Percentiles rank a stretch among this genome's conserved stretches.
Evolutionary conservation across 2,797 vertebrate species (phyloP).

Genomic region (Epinephelus malabaricus): DNA sequence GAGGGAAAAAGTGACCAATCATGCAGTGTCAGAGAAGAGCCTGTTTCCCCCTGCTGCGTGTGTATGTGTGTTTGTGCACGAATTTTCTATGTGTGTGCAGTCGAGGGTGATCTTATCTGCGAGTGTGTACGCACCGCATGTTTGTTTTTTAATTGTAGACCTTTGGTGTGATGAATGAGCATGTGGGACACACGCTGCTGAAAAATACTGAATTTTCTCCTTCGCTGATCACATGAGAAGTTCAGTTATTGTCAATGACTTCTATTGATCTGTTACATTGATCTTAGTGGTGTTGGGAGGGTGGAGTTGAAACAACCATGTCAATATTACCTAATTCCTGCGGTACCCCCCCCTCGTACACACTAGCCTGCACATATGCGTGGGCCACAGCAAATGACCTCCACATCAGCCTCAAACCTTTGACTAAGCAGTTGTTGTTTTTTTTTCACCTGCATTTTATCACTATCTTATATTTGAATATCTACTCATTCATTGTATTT

Average conservation of each 20-base stretch:
- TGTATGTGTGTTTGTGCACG: not conserved
- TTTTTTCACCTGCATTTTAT: conserved; percentile 56
- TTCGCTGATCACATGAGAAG: conserved; percentile 77
- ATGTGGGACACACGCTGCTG: conserved; percentile 31
- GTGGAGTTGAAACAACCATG: conserved; percentile 71
- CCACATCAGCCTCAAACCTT: conserved; percentile 69
- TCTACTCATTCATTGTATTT: not conserved
- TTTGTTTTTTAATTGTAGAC: conserved; percentile 8
- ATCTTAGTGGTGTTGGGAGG: conserved; percentile 74
- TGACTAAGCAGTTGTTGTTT: conserved; percentile 30
- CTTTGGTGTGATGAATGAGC: conserved; percentile 44
- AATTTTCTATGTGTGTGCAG: conserved; percentile 28
- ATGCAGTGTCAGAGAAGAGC: conserved; percentile 77
- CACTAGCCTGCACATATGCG: conserved; percentile 47
- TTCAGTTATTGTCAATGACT: conserved; percentile 83
- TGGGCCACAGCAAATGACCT: conserved; percentile 68
- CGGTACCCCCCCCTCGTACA: conserved; percentile 44
- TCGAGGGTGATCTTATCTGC: conserved; percentile 2
- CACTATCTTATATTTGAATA: conserved; percentile 3
- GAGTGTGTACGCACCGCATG: conserved; percentile 5
- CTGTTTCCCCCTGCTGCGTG: conserved; percentile 42
- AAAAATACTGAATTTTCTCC: conserved; percentile 75
- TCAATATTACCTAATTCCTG: conserved; percentile 82
- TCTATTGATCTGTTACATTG: conserved; percentile 80
- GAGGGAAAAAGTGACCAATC: conserved; percentile 85